Base-by-base conservation (phyloP, 2,797 vertebrate species). In the Todus mexicanus region DNA sequence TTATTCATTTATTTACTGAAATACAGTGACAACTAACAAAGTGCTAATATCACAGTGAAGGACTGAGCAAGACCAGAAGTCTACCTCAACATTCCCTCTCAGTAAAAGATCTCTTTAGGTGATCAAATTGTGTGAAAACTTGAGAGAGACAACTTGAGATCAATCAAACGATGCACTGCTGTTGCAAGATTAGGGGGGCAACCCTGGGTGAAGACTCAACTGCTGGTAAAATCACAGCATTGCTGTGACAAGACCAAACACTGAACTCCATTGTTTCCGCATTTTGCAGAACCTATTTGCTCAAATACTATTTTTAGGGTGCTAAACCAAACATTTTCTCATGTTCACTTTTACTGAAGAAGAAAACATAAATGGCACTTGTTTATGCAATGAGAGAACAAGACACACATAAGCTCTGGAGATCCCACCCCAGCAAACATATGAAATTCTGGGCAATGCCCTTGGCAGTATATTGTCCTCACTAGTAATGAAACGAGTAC, bases 341-440 rank as follows among this genome's bases (percentile, higher is more conserved):
- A 21, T 21, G 29, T 81, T 26, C 29, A 29, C 20, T 85, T 75
- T 45, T 43, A 23, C 35, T 63, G n/a, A 66, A 77, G 51, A 15
- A 59, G 25, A 43, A 22, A 56, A 26, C 19, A 31, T 18, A 54
- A 60, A 69, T 0, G 6, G 20, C 45, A 9, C 5, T 37, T 33
- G 21, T 20, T 42, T 60, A 4, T 6, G 35, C n/a, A 8, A 3
- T 8, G 17, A 7, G 13, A 31, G 40, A 79, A 40, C 15, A 31
- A 33, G 35, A 29, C 40, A 15, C 29, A 20, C 10, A 14, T 33
- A 27, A 63, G 29, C 13, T 9, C 23, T 38, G 53, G 5, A 14
- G 15, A 79, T 27, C 37, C 9, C 21, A 19, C 8, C 42, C 18
- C 21, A 31, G 16, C 12, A 35, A 12, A 33, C 0, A 0, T 3